A percentile compares a stretch with the other conserved stretches of the same genome.
Conservation (phyloP, 2,113 vertebrate genomes). For the Nestor notabilis region DNA sequence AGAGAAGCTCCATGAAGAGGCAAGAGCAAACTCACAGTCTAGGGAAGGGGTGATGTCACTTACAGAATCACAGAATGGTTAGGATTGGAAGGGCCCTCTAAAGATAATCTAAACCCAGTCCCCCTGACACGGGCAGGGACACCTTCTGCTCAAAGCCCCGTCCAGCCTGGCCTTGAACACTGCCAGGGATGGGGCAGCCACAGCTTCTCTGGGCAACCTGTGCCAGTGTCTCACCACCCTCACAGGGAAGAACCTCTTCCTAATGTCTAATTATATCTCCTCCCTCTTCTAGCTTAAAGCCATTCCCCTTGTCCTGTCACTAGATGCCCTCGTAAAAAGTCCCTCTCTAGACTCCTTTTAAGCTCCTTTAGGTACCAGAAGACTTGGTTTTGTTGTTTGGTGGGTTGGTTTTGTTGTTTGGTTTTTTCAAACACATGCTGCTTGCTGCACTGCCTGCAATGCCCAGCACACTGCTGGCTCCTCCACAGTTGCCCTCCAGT, state of each 20-base stretch:
- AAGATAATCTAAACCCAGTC: neutral
- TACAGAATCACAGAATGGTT: neutral
- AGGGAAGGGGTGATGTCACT: neutral
- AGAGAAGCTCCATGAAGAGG: neutral
- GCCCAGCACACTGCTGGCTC: neutral
- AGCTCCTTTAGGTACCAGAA: neutral
- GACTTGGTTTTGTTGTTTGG: neutral
- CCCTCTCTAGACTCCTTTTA: neutral
- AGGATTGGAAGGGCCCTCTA: neutral
- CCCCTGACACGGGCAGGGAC: neutral
- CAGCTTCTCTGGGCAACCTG: neutral
- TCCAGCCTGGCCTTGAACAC: neutral
- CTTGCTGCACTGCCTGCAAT: neutral
- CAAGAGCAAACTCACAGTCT: neutral
- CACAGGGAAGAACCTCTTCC: neutral
- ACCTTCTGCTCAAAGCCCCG: neutral
- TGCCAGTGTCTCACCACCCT: neutral
- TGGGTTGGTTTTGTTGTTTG: no score
- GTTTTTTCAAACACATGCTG: fast-evolving
- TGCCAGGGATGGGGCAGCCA: neutral
- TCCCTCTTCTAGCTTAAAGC: neutral
- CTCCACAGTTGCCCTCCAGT: neutral
- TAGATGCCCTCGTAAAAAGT: neutral
- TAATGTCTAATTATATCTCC: neutral
- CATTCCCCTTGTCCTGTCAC: neutral